Base-by-base conservation (phyloP, 2,797 vertebrate genomes). In the Crenuchus spilurus region DNA sequence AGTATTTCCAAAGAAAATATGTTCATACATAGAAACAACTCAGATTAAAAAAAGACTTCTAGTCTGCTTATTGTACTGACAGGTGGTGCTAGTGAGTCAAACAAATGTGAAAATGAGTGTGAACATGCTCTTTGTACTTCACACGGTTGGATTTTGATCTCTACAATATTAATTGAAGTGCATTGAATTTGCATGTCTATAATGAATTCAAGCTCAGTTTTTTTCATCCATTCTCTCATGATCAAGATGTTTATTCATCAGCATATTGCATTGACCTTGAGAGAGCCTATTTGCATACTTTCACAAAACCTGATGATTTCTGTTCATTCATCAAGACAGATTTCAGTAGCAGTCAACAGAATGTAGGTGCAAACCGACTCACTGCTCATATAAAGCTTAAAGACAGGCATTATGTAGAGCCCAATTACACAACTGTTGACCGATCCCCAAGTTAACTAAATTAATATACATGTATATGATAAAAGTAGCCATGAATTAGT, bases 41-140 rank as follows among this genome's bases (percentile, higher is more conserved):
- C n/a, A n/a, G n/a, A n/a, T n/a, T n/a, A n/a, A n/a, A n/a, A n/a
- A n/a, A n/a, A n/a, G n/a, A n/a, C n/a, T n/a, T n/a, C n/a, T n/a
- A n/a, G n/a, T n/a, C n/a, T n/a, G 6, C 31, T 24, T 1, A 1
- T 35, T 20, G 42, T 66, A 54, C 58, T 33, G 70, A 74, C 30
- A 74, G 77, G 30, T 61, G 80, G 80, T 41, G 49, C 77, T 72
- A 57, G 20, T 41, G 65, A 51, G 35, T 46, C 52, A 18, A 51
- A 39, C n/a, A 10, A 11, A 0, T 14, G 31, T 22, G 31, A 41
- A 35, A 14, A 22, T 20, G 18, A 9, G 22, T 24, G 11, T 4
- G 22, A 51, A 18, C n/a, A 14, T 6, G 22, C 24, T 24, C 6
- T 11, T 70, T 39, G 24, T 13, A 30, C 31, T 62, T 51, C n/a